phyloP scores from a whole-genome alignment of 2,113 vertebrate species.

The Circaetus gallicus region DNA sequence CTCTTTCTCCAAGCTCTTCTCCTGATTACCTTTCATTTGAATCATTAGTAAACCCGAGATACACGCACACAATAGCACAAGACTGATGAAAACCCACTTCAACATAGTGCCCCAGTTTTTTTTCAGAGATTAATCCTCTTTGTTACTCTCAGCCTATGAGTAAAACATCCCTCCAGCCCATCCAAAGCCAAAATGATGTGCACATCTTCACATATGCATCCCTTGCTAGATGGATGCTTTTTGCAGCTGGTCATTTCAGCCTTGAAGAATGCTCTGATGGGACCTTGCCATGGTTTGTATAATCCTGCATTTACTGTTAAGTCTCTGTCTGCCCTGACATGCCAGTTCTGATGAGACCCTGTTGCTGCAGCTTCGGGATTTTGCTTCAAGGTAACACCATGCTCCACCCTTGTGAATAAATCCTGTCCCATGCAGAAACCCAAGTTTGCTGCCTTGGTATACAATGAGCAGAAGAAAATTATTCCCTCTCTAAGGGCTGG shows the following conservation, averaged over 20 bases:
- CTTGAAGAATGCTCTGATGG: background rate
- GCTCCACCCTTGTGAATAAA: background rate
- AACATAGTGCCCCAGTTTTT: constrained; percentile 59
- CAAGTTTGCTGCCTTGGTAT: background rate
- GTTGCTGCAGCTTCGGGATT: background rate
- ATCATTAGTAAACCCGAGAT: constrained; percentile 17
- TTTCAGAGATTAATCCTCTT: constrained; percentile 40
- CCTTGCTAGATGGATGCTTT: background rate
- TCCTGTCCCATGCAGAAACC: background rate
- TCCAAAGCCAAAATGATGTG: background rate
- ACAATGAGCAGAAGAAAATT: background rate
- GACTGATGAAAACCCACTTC: constrained; percentile 68
- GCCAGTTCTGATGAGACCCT: background rate
- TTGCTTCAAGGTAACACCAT: background rate
- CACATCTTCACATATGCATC: background rate
- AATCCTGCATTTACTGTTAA: background rate
- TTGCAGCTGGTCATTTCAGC: constrained; percentile 10
- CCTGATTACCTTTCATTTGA: constrained; percentile 46
- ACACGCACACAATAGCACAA: background rate
- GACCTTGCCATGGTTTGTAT: background rate
- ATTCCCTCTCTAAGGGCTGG: background rate
- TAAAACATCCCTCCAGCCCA: constrained; percentile 1
- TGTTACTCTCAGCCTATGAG: background rate
- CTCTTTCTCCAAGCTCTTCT: constrained; percentile 64
- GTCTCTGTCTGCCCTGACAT: background rate